phyloP scores from a whole-genome alignment of 2,797 vertebrate genomes.

The Neoniphon sammara region DNA sequence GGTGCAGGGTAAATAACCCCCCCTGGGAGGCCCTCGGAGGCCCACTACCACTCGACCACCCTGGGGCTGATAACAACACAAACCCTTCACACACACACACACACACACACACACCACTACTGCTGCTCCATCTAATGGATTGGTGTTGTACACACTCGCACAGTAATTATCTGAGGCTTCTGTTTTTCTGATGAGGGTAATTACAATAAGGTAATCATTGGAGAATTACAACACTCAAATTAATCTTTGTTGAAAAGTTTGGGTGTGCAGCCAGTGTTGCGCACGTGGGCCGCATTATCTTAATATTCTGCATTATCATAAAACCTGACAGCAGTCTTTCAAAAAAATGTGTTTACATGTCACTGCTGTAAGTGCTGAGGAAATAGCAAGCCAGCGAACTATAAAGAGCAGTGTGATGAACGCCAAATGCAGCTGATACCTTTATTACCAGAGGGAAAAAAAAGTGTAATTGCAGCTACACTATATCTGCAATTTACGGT shows the following conservation, averaged over 20 bases:
- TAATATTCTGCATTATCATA: neutral
- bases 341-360: too few species aligned
- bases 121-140: slow-evolving; percentile 27
- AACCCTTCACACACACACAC: slow-evolving; percentile 20
- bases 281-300: neutral
- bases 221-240: neutral
- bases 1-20: slow-evolving; percentile 40
- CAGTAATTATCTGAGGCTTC: slow-evolving; percentile 19
- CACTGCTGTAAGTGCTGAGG: too few species aligned
- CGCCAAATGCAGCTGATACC: neutral
- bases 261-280: neutral
- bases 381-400: too few species aligned
- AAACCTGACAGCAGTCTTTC: neutral
- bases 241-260: neutral
- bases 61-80: slow-evolving; percentile 57
- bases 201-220: slow-evolving; percentile 2
- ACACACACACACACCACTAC: slow-evolving; percentile 31
- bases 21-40: slow-evolving; percentile 49
- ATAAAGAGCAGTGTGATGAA: too few species aligned
- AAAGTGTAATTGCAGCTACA: neutral
- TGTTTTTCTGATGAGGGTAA: slow-evolving; percentile 20
- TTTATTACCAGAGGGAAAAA: neutral
- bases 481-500: neutral
- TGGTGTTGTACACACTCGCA: neutral
- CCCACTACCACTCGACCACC: slow-evolving; percentile 42